A percentile compares a stretch with the other conserved stretches of the same genome.
Conservation (phyloP, 2,113 vertebrate genomes). For the Suncus etruscus region DNA sequence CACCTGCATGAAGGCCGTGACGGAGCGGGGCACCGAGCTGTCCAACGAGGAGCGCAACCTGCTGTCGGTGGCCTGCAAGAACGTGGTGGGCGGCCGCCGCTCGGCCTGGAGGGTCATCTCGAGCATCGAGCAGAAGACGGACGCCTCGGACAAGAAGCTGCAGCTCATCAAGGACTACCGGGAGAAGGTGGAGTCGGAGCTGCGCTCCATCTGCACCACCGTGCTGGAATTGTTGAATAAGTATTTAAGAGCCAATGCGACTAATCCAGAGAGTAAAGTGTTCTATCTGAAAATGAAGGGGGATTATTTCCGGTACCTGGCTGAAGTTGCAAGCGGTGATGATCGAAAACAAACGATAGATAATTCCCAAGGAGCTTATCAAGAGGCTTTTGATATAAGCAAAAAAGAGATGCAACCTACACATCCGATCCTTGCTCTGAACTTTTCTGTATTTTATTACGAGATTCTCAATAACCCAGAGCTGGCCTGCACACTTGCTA, state of each 20-base stretch:
- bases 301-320: no score
- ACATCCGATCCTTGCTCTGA: constrained; percentile 98
- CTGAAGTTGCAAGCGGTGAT: no score
- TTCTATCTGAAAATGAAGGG: no score
- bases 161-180: constrained; percentile 94
- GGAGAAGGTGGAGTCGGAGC: constrained; percentile 95
- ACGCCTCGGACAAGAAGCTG: constrained; percentile 92
- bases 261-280: no score
- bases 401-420: constrained; percentile 94
- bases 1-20: constrained; percentile 94
- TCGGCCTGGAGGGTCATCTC: constrained; percentile 98
- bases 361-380: constrained; percentile 94
- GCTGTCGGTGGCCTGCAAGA: constrained; percentile 98
- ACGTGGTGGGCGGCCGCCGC: constrained; percentile 94
- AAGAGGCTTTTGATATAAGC: constrained; percentile 94
- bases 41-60: constrained; percentile 98
- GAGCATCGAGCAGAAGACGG: constrained; percentile 94
- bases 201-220: constrained; percentile 93
- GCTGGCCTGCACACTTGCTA: constrained; percentile 95
- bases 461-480: constrained; percentile 97
- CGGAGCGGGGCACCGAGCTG: constrained; percentile 93
- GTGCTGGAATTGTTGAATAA: no score
- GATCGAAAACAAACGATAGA: constrained; percentile 94
- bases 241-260: no score
- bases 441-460: constrained; percentile 99